phyloP scores from a whole-genome alignment of 1,140 invertebrate genomes.

The Drosophila bipectinata region DNA sequence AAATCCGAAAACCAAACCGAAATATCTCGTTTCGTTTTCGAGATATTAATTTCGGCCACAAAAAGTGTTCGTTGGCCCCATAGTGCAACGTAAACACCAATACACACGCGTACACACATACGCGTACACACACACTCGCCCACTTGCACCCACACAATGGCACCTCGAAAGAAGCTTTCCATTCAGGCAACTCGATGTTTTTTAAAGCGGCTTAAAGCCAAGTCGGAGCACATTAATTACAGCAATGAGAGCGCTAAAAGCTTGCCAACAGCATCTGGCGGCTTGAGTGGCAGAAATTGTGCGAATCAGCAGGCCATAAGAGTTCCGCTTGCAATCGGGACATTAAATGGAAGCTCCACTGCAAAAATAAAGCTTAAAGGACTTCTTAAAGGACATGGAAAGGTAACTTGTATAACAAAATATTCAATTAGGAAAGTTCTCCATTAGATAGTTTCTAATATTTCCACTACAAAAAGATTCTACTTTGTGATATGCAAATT shows the following conservation, averaged over 20 bases:
- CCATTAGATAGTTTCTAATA: neutral
- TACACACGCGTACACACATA: constrained; percentile 1
- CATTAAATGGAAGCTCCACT: constrained; percentile 15
- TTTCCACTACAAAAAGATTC: neutral
- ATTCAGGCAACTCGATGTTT: neutral
- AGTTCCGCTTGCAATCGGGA: constrained; percentile 41
- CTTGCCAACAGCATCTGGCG: constrained; percentile 41
- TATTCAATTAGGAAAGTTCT: too few relatives aligned
- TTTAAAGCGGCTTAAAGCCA: constrained; percentile 45
- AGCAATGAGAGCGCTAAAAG: constrained; percentile 47
- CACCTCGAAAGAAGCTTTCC: constrained; percentile 6
- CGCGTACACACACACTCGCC: neutral
- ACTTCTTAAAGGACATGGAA: too few relatives aligned
- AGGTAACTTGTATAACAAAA: neutral
- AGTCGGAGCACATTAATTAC: constrained; percentile 36
- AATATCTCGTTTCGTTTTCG: too few relatives aligned
- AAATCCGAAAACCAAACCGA: too few relatives aligned
- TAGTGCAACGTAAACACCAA: constrained; percentile 30
- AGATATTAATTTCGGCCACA: too few relatives aligned
- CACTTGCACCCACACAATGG: constrained; percentile 9
- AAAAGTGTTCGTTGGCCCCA: too few relatives aligned
- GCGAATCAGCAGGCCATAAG: constrained; percentile 33
- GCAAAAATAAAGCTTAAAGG: neutral
- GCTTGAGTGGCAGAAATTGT: constrained; percentile 44
- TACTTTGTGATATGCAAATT: constrained; percentile 1